phyloP scores from a whole-genome alignment of 2,888 invertebrate species.

The Carabus problematicus region DNA sequence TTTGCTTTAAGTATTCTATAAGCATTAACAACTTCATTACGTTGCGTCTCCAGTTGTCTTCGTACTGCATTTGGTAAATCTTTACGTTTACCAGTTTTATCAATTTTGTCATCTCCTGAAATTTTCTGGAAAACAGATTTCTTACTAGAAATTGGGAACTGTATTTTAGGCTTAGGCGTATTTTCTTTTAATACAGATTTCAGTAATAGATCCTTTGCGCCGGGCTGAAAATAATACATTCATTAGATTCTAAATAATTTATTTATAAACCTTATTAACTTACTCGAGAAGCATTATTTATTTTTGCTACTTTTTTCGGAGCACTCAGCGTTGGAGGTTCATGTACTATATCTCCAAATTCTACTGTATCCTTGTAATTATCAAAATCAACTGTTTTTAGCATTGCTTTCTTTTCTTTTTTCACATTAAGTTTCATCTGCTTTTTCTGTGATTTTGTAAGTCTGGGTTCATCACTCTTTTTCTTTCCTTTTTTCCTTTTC shows the following conservation, averaged over 20 bases:
- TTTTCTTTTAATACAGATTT: constrained; percentile 59
- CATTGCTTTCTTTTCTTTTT: constrained; percentile 58
- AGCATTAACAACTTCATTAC: constrained; percentile 65
- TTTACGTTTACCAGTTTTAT: constrained; percentile 68
- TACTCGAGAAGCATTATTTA: constrained; percentile 58
- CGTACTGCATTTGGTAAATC: constrained; percentile 66
- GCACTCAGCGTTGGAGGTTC: constrained; percentile 72
- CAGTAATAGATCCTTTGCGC: constrained; percentile 68
- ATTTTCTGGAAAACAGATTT: constrained; percentile 29
- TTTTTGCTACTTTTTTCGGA: constrained; percentile 62
- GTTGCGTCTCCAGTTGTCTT: constrained; percentile 66
- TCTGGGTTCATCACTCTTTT: constrained; percentile 54
- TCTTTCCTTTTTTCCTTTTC: constrained; percentile 54
- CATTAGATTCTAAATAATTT: background rate
- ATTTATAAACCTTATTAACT: constrained; percentile 45
- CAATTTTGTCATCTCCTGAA: constrained; percentile 48
- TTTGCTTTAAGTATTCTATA: constrained; percentile 64
- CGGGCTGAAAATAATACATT: constrained; percentile 63
- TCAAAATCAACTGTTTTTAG: constrained; percentile 60
- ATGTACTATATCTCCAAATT: constrained; percentile 78
- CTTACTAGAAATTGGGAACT: background rate
- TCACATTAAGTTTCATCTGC: constrained; percentile 61
- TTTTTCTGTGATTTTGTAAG: constrained; percentile 65
- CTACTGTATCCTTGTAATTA: constrained; percentile 66
- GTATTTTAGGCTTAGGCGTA: constrained; percentile 41